phyloP scores from a whole-genome alignment of 2,888 invertebrate genomes.

The Beris chalybata region DNA sequence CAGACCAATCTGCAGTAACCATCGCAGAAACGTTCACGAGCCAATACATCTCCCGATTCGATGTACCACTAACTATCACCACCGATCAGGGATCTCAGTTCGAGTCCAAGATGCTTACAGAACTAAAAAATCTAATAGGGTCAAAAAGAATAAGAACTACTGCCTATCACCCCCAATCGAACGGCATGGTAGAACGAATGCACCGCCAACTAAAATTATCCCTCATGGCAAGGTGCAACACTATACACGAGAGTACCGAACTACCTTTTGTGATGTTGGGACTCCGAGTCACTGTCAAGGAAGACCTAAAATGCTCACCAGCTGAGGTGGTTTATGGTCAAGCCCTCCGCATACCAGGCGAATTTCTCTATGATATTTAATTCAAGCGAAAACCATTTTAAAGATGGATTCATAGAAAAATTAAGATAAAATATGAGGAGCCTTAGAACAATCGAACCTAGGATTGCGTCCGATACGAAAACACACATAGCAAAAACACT shows the following conservation, averaged over 20 bases:
- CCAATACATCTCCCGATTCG: conserved; percentile 20
- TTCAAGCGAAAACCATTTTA: no score
- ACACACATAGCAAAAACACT: no score
- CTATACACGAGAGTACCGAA: no score
- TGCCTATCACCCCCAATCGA: conserved; percentile 28
- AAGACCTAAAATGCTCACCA: not conserved
- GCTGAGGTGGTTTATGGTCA: conserved; percentile 13
- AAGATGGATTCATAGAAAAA: not conserved
- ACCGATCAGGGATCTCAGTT: conserved; percentile 26
- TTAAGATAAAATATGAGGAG: not conserved
- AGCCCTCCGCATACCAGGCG: conserved; percentile 18
- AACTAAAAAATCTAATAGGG: not conserved
- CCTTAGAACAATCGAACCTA: no score
- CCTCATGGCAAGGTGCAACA: not conserved
- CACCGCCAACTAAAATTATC: conserved; percentile 27
- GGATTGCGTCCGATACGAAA: no score
- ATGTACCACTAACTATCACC: conserved; percentile 15
- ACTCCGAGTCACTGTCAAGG: not conserved
- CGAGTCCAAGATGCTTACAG: conserved; percentile 6
- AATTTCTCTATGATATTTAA: not conserved
- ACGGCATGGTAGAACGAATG: conserved; percentile 28
- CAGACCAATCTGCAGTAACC: conserved; percentile 7
- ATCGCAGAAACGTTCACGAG: not conserved
- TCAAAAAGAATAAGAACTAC: conserved; percentile 11
- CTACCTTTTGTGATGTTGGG: conserved; percentile 16